A percentile compares a stretch with the other conserved stretches of the same genome.
Evolutionary conservation across 1,140 invertebrate genomes (phyloP).

Genomic region (Plodia interpunctella): DNA sequence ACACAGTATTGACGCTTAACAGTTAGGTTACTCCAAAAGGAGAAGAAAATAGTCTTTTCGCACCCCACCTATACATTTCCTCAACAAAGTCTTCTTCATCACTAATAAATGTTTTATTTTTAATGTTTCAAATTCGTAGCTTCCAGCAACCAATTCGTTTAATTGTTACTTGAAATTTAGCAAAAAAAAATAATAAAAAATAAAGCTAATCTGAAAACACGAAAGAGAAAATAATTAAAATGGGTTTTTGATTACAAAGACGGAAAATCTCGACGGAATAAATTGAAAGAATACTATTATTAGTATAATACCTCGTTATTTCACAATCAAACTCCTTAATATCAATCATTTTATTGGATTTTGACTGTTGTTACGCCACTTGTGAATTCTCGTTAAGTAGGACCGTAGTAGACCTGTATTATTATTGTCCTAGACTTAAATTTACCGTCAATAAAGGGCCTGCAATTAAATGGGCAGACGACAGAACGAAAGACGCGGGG

Average conservation of each 20-base stretch:
- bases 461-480: too few species aligned
- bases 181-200: not conserved
- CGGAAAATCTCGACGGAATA: not conserved
- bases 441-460: too few species aligned
- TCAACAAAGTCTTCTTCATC: too few species aligned
- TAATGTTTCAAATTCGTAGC: too few species aligned
- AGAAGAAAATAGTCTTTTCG: too few species aligned
- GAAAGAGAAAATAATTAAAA: not conserved
- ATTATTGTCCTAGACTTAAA: not conserved
- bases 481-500: too few species aligned
- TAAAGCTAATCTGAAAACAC: not conserved
- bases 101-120: too few species aligned
- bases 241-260: not conserved
- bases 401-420: not conserved
- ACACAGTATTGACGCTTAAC: too few species aligned
- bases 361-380: not conserved
- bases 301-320: not conserved
- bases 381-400: conserved; percentile 16
- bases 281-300: not conserved
- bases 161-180: too few species aligned
- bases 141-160: too few species aligned
- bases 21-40: too few species aligned
- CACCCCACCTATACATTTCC: too few species aligned
- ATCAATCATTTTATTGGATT: conserved; percentile 4
- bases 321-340: not conserved